phyloP scores from a whole-genome alignment of 2,888 invertebrate genomes.

The Tenthredo scrophulariae region DNA sequence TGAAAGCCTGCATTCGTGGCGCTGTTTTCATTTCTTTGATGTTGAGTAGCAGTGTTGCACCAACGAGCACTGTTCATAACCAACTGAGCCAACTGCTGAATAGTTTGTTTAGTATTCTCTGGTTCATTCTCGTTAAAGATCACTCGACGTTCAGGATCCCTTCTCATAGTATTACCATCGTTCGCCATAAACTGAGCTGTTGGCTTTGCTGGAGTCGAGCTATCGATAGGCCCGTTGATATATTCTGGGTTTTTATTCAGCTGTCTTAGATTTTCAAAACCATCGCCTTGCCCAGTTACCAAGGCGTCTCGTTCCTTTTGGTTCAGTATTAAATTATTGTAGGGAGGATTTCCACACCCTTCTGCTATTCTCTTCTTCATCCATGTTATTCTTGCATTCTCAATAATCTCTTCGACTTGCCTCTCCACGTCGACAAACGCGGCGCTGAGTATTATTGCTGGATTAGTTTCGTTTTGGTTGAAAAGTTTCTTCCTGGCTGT shows the following conservation, averaged over 20 bases:
- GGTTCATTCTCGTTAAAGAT: slow-evolving; percentile 58
- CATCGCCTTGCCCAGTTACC: slow-evolving; percentile 70
- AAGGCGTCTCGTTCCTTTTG: slow-evolving; percentile 61
- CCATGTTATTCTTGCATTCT: slow-evolving; percentile 61
- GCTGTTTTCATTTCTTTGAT: slow-evolving; percentile 2
- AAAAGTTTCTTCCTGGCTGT: slow-evolving; percentile 66
- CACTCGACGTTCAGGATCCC: slow-evolving; percentile 36
- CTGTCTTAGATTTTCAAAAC: slow-evolving; percentile 69
- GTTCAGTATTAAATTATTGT: slow-evolving; percentile 27
- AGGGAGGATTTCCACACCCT: background rate
- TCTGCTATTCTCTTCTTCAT: slow-evolving; percentile 54
- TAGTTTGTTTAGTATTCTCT: slow-evolving; percentile 66
- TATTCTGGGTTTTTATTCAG: slow-evolving; percentile 60
- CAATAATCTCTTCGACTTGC: slow-evolving; percentile 56
- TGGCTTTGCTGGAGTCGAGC: slow-evolving; percentile 73
- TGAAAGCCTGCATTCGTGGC: slow-evolving; percentile 17
- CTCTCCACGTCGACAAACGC: slow-evolving; percentile 73
- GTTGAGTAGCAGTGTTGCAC: slow-evolving; percentile 63
- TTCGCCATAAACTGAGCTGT: slow-evolving; percentile 35
- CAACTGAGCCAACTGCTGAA: slow-evolving; percentile 73
- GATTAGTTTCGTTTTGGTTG: slow-evolving; percentile 66
- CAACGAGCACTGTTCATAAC: slow-evolving; percentile 76
- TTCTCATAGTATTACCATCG: slow-evolving; percentile 7
- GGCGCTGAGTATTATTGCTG: slow-evolving; percentile 70
- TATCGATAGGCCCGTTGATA: slow-evolving; percentile 67